A percentile compares a stretch with the other conserved stretches of the same genome.
phyloP scores from a whole-genome alignment of 2,888 invertebrate species.

The Plebejus anna region DNA sequence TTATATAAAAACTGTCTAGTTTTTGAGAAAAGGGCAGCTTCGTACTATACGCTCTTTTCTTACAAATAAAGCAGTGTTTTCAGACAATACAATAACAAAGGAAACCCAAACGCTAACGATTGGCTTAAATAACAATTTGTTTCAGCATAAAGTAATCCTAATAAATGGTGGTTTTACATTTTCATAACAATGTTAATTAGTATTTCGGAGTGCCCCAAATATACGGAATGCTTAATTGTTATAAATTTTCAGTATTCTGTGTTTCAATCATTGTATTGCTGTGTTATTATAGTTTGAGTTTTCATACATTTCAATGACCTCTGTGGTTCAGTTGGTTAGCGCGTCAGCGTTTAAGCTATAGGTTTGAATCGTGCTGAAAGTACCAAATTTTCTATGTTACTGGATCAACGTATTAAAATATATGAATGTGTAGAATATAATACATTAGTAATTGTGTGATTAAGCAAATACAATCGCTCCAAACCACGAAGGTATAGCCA shows the following conservation, averaged over 20 bases:
- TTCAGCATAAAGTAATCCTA: slow-evolving; percentile 12
- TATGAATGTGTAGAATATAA: too few relatives aligned
- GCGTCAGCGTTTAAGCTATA: too few relatives aligned
- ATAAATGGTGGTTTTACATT: neutral
- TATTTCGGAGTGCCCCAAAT: neutral
- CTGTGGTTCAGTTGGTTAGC: too few relatives aligned
- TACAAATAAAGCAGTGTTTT: neutral
- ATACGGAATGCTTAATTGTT: neutral
- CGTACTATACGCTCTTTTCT: neutral
- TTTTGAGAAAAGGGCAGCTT: neutral
- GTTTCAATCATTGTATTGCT: neutral
- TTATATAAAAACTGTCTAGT: neutral
- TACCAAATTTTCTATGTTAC: too few relatives aligned
- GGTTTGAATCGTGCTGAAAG: too few relatives aligned
- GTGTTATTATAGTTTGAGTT: neutral
- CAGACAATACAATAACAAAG: neutral
- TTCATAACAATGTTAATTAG: slow-evolving; percentile 19
- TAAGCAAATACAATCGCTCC: too few relatives aligned
- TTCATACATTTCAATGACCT: neutral
- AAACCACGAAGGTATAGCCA: too few relatives aligned
- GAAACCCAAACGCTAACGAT: slow-evolving; percentile 7
- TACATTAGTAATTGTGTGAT: too few relatives aligned
- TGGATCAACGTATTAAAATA: too few relatives aligned
- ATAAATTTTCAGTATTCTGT: neutral
- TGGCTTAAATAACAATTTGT: slow-evolving; percentile 19